Base-by-base conservation (phyloP, 1,140 invertebrate genomes). In the Cecropterus lyciades region DNA sequence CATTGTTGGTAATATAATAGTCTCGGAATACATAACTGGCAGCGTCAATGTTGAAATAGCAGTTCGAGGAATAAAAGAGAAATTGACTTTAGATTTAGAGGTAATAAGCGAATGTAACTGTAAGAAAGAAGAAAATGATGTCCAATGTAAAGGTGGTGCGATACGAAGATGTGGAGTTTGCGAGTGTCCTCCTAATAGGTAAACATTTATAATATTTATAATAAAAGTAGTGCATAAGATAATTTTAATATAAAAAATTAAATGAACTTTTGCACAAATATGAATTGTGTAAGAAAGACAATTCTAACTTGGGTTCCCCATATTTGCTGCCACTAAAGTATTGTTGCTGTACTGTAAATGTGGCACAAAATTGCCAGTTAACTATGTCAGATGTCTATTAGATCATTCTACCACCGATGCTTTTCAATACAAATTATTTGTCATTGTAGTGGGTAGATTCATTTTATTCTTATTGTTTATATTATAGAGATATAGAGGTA, bases 121-220 rank as follows among this genome's bases (percentile, higher is more conserved):
- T 43, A 75, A 93, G 45, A 56, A n/a, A n/a, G n/a, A 45, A 14
- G 81, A 59, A 70, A 51, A 90, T 93, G 3, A 55, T 65, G 17
- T 67, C 74, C 49, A 95, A 95, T 72, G 91, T 78, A 27, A 15
- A 16, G 9, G 30, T 17, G 57, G 60, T 8, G 95, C 95, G n/a
- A 93, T 82, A 10, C 87, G 93, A 27, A 92, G 94, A 68, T 97
- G 97, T 88, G 97, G 97, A 37, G 92, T 96, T 27, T 97, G 97
- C 74, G 92, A 93, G 37, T 97, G 97, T 80, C 82, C 94, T 60
- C 74, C 84, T 0, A 92, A 92, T 33, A 94, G 93, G 85, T 95
- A 94, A 71, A 95, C 5, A 85, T 93, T 65, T 7, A 16, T n/a
- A 16, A 45, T 42, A 3, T 43, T 5, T 45, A 40, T 52, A 16